Evolutionary conservation across 1,140 invertebrate genomes (phyloP), one percentile per base, ranked within the genome.

Genomic region (Diabrotica undecimpunctata): DNA sequence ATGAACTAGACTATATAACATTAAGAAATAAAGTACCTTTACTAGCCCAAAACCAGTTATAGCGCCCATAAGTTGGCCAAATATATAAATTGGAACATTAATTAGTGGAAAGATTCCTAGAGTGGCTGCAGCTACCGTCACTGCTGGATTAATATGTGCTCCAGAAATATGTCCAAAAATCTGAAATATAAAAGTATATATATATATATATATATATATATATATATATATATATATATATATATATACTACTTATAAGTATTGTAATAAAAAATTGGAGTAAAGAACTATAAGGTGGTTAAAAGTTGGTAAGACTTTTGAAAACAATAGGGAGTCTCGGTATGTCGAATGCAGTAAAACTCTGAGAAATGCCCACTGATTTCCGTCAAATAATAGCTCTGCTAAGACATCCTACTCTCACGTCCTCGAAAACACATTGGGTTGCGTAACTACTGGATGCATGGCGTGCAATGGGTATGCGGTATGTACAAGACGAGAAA

Each of bases 131-230:
- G 87, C 86, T 3, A 87, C 70, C 2, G 91, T 90, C 0, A 94
- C 86, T 0, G 88, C 85, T 0, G 92, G 92, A 77, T 95, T 95
- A 69, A 94, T 83, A 63, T 89, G 86, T 14, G 86, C 84, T 58
- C 86, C 87, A 61, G 88, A 90, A 64, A 91, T 84, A 67, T 90
- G 88, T 0, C 84, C 88, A 67, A 89, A 84, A 38, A 82, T 81
- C 82, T 90, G 78, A 14, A 85, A 83, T 10, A 35, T 25, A 25
- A 25, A 25, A 25, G 25, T 25, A 25, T 4, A 25, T 9, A 51
- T 51, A n/a, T 51, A 51, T 51, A 12, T 5, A 5, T 5, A 51
- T 51, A 51, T 2, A 51, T 51, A 51, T 51, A 12, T 5, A 5
- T 5, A 51, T 51, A 51, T 2, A 51, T 51, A 51, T 51, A 12